Conservation (phyloP, 2,888 invertebrate genomes). For the Elysia crispata region DNA sequence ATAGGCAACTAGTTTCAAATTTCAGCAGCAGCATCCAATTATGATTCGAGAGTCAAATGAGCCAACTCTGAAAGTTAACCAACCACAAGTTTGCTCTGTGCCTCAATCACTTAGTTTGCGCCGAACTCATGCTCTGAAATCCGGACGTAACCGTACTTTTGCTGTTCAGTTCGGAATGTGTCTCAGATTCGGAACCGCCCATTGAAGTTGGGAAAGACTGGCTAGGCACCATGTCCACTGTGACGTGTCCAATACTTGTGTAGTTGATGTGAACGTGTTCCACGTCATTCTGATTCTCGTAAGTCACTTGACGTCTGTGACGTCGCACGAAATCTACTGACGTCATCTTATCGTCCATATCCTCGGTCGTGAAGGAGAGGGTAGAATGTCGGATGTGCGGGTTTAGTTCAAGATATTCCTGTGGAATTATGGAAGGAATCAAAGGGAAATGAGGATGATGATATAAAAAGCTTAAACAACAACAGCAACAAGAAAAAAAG, state of each 20-base stretch:
- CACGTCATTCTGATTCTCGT: background rate
- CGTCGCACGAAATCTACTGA: slow-evolving; percentile 37
- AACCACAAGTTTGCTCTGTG: background rate
- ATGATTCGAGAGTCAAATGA: too few species aligned
- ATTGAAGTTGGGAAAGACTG: too few species aligned
- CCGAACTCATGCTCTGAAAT: slow-evolving; percentile 42
- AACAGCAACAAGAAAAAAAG: too few species aligned
- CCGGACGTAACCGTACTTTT: slow-evolving; percentile 41
- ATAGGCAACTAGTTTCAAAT: too few species aligned
- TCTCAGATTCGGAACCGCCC: background rate
- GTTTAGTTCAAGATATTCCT: slow-evolving; percentile 52
- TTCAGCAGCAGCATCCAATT: too few species aligned
- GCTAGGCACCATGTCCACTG: too few species aligned
- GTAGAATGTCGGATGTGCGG: slow-evolving; percentile 19
- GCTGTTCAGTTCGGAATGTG: background rate
- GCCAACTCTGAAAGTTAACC: too few species aligned
- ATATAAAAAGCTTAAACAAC: too few species aligned
- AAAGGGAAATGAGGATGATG: too few species aligned
- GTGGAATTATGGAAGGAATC: background rate
- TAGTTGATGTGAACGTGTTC: too few species aligned
- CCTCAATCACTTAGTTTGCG: slow-evolving; percentile 15
- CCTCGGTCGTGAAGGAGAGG: slow-evolving; percentile 22
- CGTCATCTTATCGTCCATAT: slow-evolving; percentile 41
- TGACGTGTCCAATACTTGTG: too few species aligned
- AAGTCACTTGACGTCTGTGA: background rate